Conservation (phyloP, 2,888 invertebrate genomes). For the Emmelina monodactyla region DNA sequence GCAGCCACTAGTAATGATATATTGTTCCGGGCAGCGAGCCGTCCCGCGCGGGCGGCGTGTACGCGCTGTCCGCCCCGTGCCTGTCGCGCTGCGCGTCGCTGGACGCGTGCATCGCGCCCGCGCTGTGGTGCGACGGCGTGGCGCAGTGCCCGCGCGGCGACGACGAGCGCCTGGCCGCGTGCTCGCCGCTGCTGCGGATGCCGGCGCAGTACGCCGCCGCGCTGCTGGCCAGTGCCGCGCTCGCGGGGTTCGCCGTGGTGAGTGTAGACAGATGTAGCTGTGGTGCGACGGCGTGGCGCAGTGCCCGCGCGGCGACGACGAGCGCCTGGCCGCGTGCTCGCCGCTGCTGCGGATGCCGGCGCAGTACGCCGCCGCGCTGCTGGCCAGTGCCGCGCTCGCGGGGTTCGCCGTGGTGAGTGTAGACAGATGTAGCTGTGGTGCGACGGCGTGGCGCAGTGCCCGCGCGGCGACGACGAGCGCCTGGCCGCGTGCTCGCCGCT, state of each 20-base stretch:
- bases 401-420: slow-evolving; percentile 58
- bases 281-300: slow-evolving; percentile 84
- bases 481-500: slow-evolving; percentile 81
- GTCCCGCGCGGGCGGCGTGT: slow-evolving; percentile 49
- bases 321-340: slow-evolving; percentile 81
- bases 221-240: slow-evolving; percentile 55
- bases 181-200: slow-evolving; percentile 77
- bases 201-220: slow-evolving; percentile 77
- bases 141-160: slow-evolving; percentile 81
- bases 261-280: slow-evolving; percentile 44
- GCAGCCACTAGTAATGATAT: too few species aligned
- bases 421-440: slow-evolving; percentile 76
- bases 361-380: slow-evolving; percentile 70
- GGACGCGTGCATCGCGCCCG: slow-evolving; percentile 81
- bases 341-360: slow-evolving; percentile 79
- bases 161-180: slow-evolving; percentile 82
- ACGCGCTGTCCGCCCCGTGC: slow-evolving; percentile 74
- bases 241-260: slow-evolving; percentile 60
- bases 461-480: slow-evolving; percentile 81
- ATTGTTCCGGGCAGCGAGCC: background rate
- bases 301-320: slow-evolving; percentile 83
- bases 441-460: slow-evolving; percentile 80
- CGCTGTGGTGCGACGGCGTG: slow-evolving; percentile 82
- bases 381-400: slow-evolving; percentile 55
- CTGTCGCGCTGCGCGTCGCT: slow-evolving; percentile 78